A percentile compares a stretch with the other conserved stretches of the same genome.
Evolutionary conservation across 2,113 vertebrate genomes (phyloP).

Genomic region (Hippocampus comes): DNA sequence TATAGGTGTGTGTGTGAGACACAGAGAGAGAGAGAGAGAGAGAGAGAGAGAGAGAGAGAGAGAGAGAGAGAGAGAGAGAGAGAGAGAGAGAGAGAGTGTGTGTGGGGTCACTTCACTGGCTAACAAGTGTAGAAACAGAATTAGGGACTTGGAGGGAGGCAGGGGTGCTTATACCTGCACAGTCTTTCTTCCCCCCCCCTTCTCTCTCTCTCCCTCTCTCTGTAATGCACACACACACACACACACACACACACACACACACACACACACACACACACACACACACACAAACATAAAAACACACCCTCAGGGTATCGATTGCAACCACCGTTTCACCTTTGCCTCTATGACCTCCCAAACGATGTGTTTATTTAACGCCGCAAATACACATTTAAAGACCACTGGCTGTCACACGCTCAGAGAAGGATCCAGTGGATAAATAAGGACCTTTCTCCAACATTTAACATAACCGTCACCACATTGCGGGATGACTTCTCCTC

Average conservation of each 20-base stretch:
- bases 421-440: constrained; percentile 3
- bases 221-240: constrained; percentile 12
- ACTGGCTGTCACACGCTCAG: constrained; percentile 19
- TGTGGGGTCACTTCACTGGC: constrained; percentile 49
- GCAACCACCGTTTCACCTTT: constrained; percentile 71
- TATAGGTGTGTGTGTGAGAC: constrained; percentile 59
- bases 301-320: constrained; percentile 60
- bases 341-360: constrained; percentile 63
- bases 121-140: constrained; percentile 66
- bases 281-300: constrained; percentile 15
- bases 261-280: constrained; percentile 15
- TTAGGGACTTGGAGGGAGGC: constrained; percentile 38
- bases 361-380: constrained; percentile 70
- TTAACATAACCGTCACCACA: constrained; percentile 26
- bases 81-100: constrained; percentile 13
- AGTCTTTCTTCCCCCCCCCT: background rate
- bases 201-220: constrained; percentile 3
- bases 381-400: constrained; percentile 32
- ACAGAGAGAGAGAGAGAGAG: too few species aligned
- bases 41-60: constrained; percentile 9
- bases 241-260: constrained; percentile 5
- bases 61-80: constrained; percentile 24
- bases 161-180: constrained; percentile 56
- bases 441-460: constrained; percentile 7
- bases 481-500: too few species aligned